Percentiles rank a stretch among this genome's conserved stretches.
Evolutionary conservation across 1,140 invertebrate species (phyloP).

Genomic region (Drosophila tani): DNA sequence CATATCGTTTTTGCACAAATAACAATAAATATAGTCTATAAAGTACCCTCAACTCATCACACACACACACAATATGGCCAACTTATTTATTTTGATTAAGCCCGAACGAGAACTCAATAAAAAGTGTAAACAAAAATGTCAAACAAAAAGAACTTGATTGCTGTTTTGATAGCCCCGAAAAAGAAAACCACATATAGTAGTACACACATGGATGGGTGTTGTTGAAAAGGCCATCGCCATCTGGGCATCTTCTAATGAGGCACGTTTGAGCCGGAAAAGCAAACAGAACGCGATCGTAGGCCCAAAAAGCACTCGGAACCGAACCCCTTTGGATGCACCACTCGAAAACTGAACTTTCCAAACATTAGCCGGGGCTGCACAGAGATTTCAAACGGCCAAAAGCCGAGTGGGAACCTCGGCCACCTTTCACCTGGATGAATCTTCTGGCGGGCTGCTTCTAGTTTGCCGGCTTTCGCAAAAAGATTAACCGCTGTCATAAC

Average conservation of each 20-base stretch:
- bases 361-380: constrained; percentile 51
- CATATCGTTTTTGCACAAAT: constrained; percentile 79
- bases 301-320: constrained; percentile 31
- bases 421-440: constrained; percentile 50
- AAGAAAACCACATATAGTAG: neutral
- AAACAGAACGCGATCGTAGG: constrained; percentile 37
- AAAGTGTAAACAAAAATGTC: constrained; percentile 59
- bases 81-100: constrained; percentile 80
- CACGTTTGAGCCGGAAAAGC: constrained; percentile 47
- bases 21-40: constrained; percentile 61
- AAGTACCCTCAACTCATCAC: constrained; percentile 10
- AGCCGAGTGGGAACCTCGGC: constrained; percentile 26
- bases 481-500: constrained; percentile 75
- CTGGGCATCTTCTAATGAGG: constrained; percentile 44
- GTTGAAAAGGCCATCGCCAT: constrained; percentile 10
- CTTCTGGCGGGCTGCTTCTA: constrained; percentile 5
- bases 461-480: constrained; percentile 47
- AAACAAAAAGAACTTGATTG: constrained; percentile 67
- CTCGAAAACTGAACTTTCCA: constrained; percentile 73
- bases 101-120: constrained; percentile 77
- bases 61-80: constrained; percentile 40
- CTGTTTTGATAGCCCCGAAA: constrained; percentile 77
- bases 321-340: constrained; percentile 34
- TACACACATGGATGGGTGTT: constrained; percentile 12
- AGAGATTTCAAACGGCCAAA: constrained; percentile 41